Conservation (phyloP, 1,140 invertebrate genomes). For the Cyphomyrmex costatus region DNA sequence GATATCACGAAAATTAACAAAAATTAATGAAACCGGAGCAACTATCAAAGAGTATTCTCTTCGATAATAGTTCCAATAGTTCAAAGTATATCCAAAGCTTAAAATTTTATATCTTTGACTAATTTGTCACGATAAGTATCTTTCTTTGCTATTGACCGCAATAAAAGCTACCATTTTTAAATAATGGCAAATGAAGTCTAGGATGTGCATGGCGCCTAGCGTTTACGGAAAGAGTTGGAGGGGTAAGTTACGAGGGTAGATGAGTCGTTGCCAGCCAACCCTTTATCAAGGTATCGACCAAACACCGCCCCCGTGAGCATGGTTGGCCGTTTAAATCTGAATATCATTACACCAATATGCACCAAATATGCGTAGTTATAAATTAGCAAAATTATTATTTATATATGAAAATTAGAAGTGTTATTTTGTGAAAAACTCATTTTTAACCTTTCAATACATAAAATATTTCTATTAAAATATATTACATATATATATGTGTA, state of each 20-base stretch:
- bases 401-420: slow-evolving; percentile 20
- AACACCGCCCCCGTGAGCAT: slow-evolving; percentile 73
- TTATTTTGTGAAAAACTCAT: neutral
- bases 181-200: neutral
- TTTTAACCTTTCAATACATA: neutral
- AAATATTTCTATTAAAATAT: neutral
- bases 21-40: slow-evolving; percentile 6
- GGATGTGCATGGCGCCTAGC: slow-evolving; percentile 21
- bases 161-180: slow-evolving; percentile 53
- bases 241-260: slow-evolving; percentile 70
- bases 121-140: no score
- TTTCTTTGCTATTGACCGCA: neutral
- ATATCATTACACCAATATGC: slow-evolving; percentile 62
- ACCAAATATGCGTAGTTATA: slow-evolving; percentile 8
- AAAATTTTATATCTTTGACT: neutral
- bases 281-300: slow-evolving; percentile 79
- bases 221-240: slow-evolving; percentile 61
- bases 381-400: slow-evolving; percentile 29
- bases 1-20: neutral
- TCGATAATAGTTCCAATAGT: neutral
- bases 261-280: slow-evolving; percentile 79
- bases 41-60: neutral
- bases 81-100: neutral
- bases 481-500: neutral
- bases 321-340: slow-evolving; percentile 68